Percentiles rank a stretch among this genome's conserved stretches.
Conservation (phyloP, 1,140 invertebrate species). For the Xylocopa sonorina region DNA sequence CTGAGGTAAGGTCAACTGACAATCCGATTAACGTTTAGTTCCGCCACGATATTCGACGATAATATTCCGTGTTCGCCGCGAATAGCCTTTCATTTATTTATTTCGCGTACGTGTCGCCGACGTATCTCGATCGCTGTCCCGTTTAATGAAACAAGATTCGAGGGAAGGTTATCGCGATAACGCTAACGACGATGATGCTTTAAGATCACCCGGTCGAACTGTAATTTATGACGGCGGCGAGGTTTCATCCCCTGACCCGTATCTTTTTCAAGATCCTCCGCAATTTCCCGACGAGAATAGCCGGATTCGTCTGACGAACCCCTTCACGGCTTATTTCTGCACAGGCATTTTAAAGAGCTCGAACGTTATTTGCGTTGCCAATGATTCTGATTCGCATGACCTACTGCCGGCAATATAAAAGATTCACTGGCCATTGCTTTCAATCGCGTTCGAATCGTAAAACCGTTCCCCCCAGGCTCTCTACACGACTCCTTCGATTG, state of each 20-base stretch:
- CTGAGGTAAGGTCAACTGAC: conserved; percentile 68
- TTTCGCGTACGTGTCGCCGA: too few relatives aligned
- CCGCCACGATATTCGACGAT: conserved; percentile 54
- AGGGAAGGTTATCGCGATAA: neutral
- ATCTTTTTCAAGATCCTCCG: conserved; percentile 7
- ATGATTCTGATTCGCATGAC: neutral
- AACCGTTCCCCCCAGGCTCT: neutral
- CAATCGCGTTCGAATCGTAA: neutral
- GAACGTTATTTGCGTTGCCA: conserved; percentile 29
- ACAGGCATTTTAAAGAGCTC: neutral
- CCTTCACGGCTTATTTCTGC: conserved; percentile 6
- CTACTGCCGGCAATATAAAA: neutral
- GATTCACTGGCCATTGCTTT: conserved; percentile 33
- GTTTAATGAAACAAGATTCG: neutral
- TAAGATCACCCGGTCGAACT: neutral
- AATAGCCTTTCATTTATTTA: neutral
- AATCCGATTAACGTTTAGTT: conserved; percentile 69
- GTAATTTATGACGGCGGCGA: neutral
- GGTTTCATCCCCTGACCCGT: neutral
- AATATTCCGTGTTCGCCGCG: conserved; percentile 14
- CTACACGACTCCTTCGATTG: neutral
- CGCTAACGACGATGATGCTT: neutral
- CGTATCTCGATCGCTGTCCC: too few relatives aligned
- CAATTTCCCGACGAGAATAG: conserved; percentile 4
- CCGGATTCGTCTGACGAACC: neutral